Percentiles rank a stretch among this genome's conserved stretches.
Conservation (phyloP, 2,888 invertebrate species). For the Formica aserva region DNA sequence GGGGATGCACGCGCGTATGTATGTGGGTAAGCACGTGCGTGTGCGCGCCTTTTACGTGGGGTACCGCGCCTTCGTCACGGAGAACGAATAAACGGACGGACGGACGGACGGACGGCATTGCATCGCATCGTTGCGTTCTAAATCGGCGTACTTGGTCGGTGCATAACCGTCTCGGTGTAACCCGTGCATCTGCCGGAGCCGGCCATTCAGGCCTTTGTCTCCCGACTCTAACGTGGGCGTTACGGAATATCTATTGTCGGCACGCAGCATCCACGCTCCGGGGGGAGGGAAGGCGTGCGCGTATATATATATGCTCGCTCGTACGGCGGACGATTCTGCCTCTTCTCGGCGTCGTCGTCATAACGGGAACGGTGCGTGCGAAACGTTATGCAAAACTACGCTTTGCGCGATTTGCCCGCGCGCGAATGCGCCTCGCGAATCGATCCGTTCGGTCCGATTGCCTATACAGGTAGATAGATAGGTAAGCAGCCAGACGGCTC, state of each 20-base stretch:
- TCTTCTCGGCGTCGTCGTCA: conserved; percentile 51
- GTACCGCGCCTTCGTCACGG: conserved; percentile 80
- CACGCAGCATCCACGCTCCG: conserved; percentile 38
- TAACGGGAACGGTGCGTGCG: conserved; percentile 67
- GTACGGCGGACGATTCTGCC: conserved; percentile 53
- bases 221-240: conserved; percentile 79
- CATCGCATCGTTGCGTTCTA: conserved; percentile 76
- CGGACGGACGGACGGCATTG: conserved; percentile 55
- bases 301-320: neutral
- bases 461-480: conserved; percentile 8
- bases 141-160: conserved; percentile 75
- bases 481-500: conserved; percentile 4
- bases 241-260: conserved; percentile 79
- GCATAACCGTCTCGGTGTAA: conserved; percentile 68
- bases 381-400: conserved; percentile 48
- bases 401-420: conserved; percentile 35
- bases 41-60: conserved; percentile 47
- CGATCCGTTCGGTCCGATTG: conserved; percentile 36
- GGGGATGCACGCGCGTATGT: conserved; percentile 23
- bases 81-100: conserved; percentile 73
- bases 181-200: conserved; percentile 73
- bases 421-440: conserved; percentile 33
- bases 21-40: conserved; percentile 41
- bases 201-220: conserved; percentile 80
- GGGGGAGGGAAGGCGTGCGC: conserved; percentile 47